Base-by-base conservation (phyloP, 1,140 invertebrate genomes). In the Bombus cullumanus region DNA sequence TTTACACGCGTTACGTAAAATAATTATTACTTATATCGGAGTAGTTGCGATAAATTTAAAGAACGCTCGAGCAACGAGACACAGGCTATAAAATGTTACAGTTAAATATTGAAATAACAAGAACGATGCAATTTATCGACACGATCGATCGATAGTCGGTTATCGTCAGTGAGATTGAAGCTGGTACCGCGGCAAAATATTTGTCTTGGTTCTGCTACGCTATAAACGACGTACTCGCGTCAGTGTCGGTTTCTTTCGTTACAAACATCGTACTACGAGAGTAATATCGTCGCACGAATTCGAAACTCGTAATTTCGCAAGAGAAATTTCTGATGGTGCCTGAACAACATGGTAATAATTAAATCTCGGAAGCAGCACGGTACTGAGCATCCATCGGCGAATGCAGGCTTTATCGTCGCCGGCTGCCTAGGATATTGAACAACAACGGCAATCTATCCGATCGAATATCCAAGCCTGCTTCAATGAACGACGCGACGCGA, bases 391-490 rank as follows among this genome's bases (percentile, higher is more conserved):
- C n/a, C 37, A 41, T 43, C 28, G 78, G 77, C 86, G 86, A 88
- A 59, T 81, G 37, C 72, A 68, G 74, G 64, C 81, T 88, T 92
- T 92, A 90, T 92, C 81, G 85, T 89, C 71, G 75, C 74, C 28
- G 66, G 84, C 57, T 86, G 64, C 62, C 76, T 91, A 87, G 86
- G 80, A 90, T 91, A 90, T 90, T 88, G 89, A 89, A 88, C 91
- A 91, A 91, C 90, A 89, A 62, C 85, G 79, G 89, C 88, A 90
- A 93, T 93, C 91, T 93, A 93, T 93, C 92, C 82, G 86, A 93
- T 92, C 86, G 91, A 92, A 93, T 93, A 92, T 89, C 90, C 88
- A 93, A 91, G 82, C 89, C 53, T 47, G 72, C 77, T 86, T 87
- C 88, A 89, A 86, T 89, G 75, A 72, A 86, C 47, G 86, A 43